These are phyloP conservation scores for Fulmarus glacialis DNA, from an alignment of 2,113 vertebrate species.

Conservation along the genomic window DNA sequence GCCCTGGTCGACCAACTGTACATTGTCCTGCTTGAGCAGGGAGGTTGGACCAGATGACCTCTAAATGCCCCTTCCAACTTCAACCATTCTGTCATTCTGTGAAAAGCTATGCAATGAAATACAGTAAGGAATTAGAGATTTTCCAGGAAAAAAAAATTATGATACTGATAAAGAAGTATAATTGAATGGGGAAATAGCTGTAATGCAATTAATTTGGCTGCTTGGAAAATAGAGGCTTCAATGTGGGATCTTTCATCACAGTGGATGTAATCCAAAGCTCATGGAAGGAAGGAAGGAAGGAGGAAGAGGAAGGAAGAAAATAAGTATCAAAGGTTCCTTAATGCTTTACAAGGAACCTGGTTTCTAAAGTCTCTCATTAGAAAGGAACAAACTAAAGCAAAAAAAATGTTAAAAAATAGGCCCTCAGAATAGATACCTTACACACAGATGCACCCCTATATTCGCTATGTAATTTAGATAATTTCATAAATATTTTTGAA, in stretches of 20 bases:
- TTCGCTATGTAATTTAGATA: background rate
- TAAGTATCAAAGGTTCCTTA: accelerated
- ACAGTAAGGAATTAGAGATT: background rate
- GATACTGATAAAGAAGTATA: background rate
- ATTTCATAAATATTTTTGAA: background rate
- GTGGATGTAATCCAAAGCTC: background rate
- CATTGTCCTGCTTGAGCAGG: background rate
- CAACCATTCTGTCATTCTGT: background rate
- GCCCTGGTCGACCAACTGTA: background rate
- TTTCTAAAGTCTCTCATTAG: background rate
- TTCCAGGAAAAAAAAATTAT: background rate
- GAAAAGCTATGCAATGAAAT: background rate
- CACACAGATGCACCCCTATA: background rate
- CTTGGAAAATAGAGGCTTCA: background rate
- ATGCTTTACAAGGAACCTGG: background rate
- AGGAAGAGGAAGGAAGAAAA: background rate
- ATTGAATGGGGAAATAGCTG: background rate
- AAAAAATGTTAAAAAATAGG: background rate
- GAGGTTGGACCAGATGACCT: background rate
- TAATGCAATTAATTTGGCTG: background rate
- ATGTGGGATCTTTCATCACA: background rate
- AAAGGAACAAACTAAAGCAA: background rate
- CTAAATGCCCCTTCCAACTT: background rate
- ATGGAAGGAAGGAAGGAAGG: background rate
- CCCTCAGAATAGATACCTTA: background rate